These are phyloP conservation scores for Euclidia mi DNA, from an alignment of 2,888 invertebrate species.

Conservation along the genomic window DNA sequence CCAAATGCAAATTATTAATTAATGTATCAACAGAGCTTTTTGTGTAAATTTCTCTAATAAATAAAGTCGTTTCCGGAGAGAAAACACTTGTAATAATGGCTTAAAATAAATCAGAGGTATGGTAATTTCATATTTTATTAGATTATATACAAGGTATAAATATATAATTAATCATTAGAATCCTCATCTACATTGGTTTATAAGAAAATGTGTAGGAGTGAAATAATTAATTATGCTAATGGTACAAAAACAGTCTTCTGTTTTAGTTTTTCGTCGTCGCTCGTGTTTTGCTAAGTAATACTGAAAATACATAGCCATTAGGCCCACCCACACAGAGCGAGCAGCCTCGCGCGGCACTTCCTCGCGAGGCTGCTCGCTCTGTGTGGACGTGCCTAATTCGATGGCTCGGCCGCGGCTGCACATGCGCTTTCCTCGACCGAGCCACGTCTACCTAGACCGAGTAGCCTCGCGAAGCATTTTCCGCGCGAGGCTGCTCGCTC, in stretches of 20 bases:
- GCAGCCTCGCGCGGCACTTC: no score
- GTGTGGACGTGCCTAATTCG: no score
- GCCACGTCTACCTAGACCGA: no score
- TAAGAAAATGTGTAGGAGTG: neutral
- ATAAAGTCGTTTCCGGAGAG: constrained; percentile 18
- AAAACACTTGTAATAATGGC: constrained; percentile 17
- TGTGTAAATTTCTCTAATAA: constrained; percentile 32
- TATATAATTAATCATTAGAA: constrained; percentile 16
- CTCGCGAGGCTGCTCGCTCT: no score
- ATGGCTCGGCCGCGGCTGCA: no score
- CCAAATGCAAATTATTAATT: constrained; percentile 14
- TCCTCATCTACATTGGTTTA: constrained; percentile 11
- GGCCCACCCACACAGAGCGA: no score
- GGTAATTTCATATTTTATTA: constrained; percentile 14
- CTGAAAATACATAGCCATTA: no score
- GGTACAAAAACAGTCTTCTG: neutral
- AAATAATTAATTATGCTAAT: neutral
- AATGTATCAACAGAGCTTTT: constrained; percentile 13
- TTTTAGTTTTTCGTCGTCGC: neutral
- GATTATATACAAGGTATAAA: constrained; percentile 12
- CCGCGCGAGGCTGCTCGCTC: no score
- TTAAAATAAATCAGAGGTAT: constrained; percentile 22
- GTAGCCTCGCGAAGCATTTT: no score
- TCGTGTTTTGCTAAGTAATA: no score
- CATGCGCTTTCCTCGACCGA: no score